Evolutionary conservation across 1,140 invertebrate genomes (phyloP), one percentile per base, ranked within the genome.

Genomic region (Drosophila murphyi): DNA sequence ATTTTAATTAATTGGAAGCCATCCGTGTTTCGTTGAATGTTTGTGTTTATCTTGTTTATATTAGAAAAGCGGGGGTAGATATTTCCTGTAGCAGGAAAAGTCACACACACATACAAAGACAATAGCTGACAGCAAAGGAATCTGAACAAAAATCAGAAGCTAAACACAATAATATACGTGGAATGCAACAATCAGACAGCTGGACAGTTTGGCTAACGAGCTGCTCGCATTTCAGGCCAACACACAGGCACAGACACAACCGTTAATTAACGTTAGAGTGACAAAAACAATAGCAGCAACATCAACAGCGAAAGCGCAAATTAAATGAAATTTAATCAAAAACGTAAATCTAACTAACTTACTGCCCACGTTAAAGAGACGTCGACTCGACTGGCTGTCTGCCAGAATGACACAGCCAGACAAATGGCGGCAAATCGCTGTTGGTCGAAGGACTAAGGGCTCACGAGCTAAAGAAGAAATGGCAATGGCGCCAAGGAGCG

Each of bases 271-370:
- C 41, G 57, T 51, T 55, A 52, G 52, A 71, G 34, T 35, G 41
- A 35, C 64, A 62, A 69, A 60, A 57, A 43, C 20, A 65, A 69
- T 41, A 78, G 62, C 70, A 68, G 64, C 63, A 74, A 76, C 59
- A 62, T 64, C 62, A 72, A 51, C 54, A 79, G 35, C 48, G 60
- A 82, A 81, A 86, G 82, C 82, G 72, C 78, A 86, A 86, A 87
- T 85, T 86, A 87, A 86, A 86, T 70, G 61, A 87, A 87, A 86
- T 86, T 86, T 86, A 86, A 87, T 86, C 82, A 86, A 86, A 86
- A 86, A 76, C 82, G 82, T 86, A 87, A 85, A 87, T 86, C 82
- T 82, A 86, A 76, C 75, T 69, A 81, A 87, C 71, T 81, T 78
- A 81, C 63, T 80, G 63, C 37, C 63, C 78, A 76, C 54, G 57